A percentile compares a stretch with the other conserved stretches of the same genome.
Conservation (phyloP, 2,113 vertebrate genomes). For the Sapajus apella region DNA sequence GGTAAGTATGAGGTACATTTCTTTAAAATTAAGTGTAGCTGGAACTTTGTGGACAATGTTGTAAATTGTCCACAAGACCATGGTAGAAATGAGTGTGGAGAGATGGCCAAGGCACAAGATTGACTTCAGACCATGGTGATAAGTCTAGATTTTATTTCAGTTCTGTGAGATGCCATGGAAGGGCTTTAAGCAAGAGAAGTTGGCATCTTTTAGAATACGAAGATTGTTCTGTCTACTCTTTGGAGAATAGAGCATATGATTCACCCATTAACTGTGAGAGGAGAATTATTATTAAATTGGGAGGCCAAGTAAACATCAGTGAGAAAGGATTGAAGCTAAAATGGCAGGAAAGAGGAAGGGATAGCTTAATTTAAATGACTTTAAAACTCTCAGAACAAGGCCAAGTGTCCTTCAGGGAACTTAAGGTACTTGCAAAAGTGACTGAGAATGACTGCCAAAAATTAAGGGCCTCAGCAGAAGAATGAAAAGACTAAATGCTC, state of each 20-base stretch:
- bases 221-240: background rate
- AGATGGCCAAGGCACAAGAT: background rate
- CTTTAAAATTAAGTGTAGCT: background rate
- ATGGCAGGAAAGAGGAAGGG: background rate
- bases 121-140: background rate
- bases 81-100: background rate
- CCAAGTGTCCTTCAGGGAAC: background rate
- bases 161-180: background rate
- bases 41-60: background rate
- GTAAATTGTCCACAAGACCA: too few relatives aligned
- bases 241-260: background rate
- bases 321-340: background rate
- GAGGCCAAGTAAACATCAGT: background rate
- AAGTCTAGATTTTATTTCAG: background rate
- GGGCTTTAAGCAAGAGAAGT: background rate
- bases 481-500: background rate
- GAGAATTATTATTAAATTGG: background rate
- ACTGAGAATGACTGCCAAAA: background rate
- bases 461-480: background rate
- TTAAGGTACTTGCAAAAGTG: background rate
- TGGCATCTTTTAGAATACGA: background rate
- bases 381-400: background rate
- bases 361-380: background rate
- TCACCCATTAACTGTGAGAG: background rate
- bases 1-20: background rate